Evolutionary conservation across 2,888 invertebrate species (phyloP).

Genomic region (Monochamus alternatus): DNA sequence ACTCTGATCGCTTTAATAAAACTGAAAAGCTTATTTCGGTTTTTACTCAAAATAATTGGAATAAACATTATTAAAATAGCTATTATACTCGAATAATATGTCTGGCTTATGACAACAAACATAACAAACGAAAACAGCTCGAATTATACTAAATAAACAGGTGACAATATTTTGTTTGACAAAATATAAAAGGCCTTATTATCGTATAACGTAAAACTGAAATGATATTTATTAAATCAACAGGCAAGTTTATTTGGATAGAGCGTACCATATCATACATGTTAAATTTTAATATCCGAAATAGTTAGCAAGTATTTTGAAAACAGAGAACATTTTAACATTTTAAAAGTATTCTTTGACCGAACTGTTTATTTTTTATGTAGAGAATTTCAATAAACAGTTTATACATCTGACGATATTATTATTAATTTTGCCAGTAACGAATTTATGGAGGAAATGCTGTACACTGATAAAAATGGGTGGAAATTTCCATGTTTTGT

Average conservation of each 20-base stretch:
- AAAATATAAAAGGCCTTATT: slow-evolving; percentile 5
- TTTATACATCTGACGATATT: too few relatives aligned
- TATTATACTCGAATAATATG: not conserved
- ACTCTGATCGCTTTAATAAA: not conserved
- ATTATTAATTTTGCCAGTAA: too few relatives aligned
- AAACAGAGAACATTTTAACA: too few relatives aligned
- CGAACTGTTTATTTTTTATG: too few relatives aligned
- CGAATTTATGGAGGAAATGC: too few relatives aligned
- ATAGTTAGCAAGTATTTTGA: not conserved
- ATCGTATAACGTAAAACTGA: not conserved
- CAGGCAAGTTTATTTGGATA: not conserved
- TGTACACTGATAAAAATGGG: too few relatives aligned
- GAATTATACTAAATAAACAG: slow-evolving; percentile 4
- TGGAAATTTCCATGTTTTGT: too few relatives aligned
- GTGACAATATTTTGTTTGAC: not conserved
- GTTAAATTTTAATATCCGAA: not conserved
- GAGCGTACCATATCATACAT: not conserved
- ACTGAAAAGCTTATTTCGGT: not conserved
- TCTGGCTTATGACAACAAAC: not conserved
- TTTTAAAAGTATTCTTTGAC: too few relatives aligned
- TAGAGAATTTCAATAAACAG: too few relatives aligned
- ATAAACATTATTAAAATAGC: slow-evolving; percentile 10
- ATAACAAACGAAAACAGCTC: not conserved
- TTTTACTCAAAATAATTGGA: slow-evolving; percentile 7
- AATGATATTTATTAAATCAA: slow-evolving; percentile 5